Base-by-base conservation (phyloP, 2,888 invertebrate species). In the Gisinianus flammeolus region DNA sequence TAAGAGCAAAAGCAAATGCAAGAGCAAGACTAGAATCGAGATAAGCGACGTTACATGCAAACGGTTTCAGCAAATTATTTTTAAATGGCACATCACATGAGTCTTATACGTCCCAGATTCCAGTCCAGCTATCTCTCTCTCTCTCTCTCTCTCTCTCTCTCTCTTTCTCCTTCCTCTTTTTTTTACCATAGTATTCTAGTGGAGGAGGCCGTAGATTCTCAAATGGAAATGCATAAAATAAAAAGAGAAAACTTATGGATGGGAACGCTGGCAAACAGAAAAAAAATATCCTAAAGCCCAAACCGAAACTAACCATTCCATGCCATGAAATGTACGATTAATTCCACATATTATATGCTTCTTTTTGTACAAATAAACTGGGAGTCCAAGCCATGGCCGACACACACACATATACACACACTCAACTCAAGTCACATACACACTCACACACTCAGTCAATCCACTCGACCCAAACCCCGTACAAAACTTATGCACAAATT, bases 11-110 rank as follows among this genome's bases (percentile, higher is more conserved):
- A 44, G 44, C 44, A 12, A 44, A 44, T 0, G 16, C 22, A 16
- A 62, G 24, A 26, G 24, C 62, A 16, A 58, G 62, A 62, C 62
- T 16, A 62, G 62, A 62, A 26, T 62, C 28, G 10, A 62, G 62
- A 62, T 62, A 62, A 62, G 62, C 62, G 62, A 62, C 10, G 62
- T 62, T 62, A 62, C 62, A 62, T 62, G 62, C 62, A 62, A 62
- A 62, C 24, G 26, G 28, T 62, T 28, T 62, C 28, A 62, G 62
- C 26, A 62, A 62, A 62, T 62, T 62, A 62, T 62, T 62, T 62
- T 62, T 62, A 62, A 62, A 62, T 62, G 62, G 62, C 62, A 62
- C 62, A 62, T 26, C 62, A 62, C 62, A 62, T 26, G 62, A 62
- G 62, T 62, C 26, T 62, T 62, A 28, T 26, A n/a, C n/a, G n/a